Conservation (phyloP, 2,888 invertebrate genomes). For the Heliconius ismenius region DNA sequence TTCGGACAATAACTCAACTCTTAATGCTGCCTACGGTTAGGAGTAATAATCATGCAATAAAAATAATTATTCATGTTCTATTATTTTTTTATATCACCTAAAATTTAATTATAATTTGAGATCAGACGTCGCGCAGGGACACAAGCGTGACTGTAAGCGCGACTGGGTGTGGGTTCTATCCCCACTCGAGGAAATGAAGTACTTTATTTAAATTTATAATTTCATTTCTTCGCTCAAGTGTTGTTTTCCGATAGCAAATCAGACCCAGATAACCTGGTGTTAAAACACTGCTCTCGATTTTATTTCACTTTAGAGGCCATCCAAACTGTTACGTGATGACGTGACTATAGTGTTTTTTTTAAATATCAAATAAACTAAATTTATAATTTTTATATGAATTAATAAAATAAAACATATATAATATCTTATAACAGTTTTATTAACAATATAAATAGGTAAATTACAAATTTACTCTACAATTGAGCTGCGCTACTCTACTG, state of each 20-base stretch:
- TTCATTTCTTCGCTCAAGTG: too few relatives aligned
- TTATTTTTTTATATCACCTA: too few relatives aligned
- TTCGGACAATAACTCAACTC: too few relatives aligned
- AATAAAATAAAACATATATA: slow-evolving; percentile 48
- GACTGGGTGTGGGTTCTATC: too few relatives aligned
- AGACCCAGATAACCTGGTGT: background rate
- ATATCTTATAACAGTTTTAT: slow-evolving; percentile 81
- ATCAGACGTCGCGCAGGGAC: background rate
- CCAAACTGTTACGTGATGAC: background rate
- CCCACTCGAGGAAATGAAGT: too few relatives aligned
- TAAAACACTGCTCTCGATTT: background rate
- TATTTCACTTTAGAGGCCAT: background rate
- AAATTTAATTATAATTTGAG: background rate
- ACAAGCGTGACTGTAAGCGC: too few relatives aligned
- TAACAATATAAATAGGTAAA: slow-evolving; percentile 81
- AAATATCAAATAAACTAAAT: background rate
- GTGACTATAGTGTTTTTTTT: background rate
- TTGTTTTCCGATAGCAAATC: too few relatives aligned
- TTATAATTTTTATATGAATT: background rate
- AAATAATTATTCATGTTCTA: too few relatives aligned
- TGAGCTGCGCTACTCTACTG: slow-evolving; percentile 81
- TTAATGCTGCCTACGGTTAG: too few relatives aligned
- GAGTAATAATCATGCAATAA: too few relatives aligned
- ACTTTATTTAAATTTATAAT: too few relatives aligned
- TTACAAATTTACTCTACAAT: slow-evolving; percentile 81